Conservation (phyloP, 2,888 invertebrate genomes). For the Invenusta paracnida region DNA sequence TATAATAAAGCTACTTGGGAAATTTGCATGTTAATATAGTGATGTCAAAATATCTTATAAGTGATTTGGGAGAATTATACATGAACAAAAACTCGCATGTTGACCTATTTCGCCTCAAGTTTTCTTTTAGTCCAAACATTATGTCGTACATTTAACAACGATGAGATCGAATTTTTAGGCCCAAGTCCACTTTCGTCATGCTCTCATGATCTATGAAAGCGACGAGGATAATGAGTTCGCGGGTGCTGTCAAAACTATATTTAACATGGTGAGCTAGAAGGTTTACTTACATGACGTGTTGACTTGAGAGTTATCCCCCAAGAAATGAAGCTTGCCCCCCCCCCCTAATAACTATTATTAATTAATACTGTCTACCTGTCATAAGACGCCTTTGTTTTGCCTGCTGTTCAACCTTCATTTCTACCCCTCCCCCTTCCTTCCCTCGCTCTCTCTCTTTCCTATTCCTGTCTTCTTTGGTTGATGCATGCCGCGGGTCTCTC, state of each 20-base stretch:
- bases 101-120: too few relatives aligned
- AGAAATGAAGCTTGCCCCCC: neutral
- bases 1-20: too few relatives aligned
- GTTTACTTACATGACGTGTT: too few relatives aligned
- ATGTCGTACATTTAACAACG: neutral
- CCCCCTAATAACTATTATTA: too few relatives aligned
- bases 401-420: neutral
- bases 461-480: neutral
- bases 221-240: neutral
- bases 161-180: neutral
- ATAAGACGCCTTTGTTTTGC: neutral
- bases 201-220: neutral
- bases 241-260: slow-evolving; percentile 3
- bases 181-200: slow-evolving; percentile 17
- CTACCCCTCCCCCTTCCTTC: neutral
- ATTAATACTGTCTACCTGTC: too few relatives aligned
- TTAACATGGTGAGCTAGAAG: neutral
- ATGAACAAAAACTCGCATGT: too few relatives aligned
- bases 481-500: neutral
- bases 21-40: too few relatives aligned
- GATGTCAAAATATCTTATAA: too few relatives aligned
- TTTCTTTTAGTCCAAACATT: too few relatives aligned
- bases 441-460: neutral
- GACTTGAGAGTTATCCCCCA: too few relatives aligned
- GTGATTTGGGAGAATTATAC: too few relatives aligned